A percentile compares a stretch with the other conserved stretches of the same genome.
Conservation (phyloP, 2,888 invertebrate genomes). For the Mamestra brassicae region DNA sequence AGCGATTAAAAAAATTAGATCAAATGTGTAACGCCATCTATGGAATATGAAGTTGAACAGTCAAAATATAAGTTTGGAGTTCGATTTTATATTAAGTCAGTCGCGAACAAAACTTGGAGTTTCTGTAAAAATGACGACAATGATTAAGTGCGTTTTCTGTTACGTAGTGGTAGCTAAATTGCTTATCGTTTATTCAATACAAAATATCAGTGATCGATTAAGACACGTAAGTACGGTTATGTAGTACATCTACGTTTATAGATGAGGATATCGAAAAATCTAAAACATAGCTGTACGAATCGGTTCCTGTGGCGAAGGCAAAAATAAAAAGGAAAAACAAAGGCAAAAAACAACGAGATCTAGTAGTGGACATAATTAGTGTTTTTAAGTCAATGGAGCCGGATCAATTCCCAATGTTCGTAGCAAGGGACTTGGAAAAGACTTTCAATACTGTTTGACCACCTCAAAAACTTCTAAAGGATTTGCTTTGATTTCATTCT, state of each 20-base stretch:
- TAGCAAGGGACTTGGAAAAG: no score
- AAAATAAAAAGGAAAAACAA: conserved; percentile 21
- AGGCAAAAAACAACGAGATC: not conserved
- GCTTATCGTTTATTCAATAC: conserved; percentile 5
- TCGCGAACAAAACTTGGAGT: conserved; percentile 9
- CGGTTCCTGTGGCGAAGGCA: conserved; percentile 7
- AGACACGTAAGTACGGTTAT: conserved; percentile 21
- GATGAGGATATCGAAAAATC: conserved; percentile 15
- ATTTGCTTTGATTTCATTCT: no score
- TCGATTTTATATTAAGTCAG: no score
- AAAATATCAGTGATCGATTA: conserved; percentile 14
- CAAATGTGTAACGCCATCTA: no score
- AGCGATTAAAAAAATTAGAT: no score
- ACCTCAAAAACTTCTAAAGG: no score
- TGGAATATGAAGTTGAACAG: no score
- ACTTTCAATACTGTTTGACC: no score
- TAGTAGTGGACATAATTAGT: conserved; percentile 9
- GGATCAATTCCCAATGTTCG: no score
- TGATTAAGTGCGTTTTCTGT: conserved; percentile 23
- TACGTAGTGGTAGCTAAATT: conserved; percentile 19
- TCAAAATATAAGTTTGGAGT: no score
- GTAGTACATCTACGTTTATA: conserved; percentile 11
- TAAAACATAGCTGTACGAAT: conserved; percentile 10
- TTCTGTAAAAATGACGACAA: not conserved
- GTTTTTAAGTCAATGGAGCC: conserved; percentile 5